Base-by-base conservation (phyloP, 2,888 invertebrate genomes). In the Lydus trimaculatus region DNA sequence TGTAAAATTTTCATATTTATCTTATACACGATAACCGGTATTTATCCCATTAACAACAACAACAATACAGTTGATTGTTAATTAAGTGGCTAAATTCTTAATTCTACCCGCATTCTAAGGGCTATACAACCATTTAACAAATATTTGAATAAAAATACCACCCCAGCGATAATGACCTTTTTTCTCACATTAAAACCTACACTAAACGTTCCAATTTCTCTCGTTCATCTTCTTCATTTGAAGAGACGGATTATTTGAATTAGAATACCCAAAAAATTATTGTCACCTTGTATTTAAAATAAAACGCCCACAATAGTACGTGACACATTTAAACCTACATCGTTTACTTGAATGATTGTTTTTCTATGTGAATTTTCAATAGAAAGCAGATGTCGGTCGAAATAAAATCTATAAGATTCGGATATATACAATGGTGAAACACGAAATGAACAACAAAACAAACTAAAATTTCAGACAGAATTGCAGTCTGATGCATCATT, bases 231-330 rank as follows among this genome's bases (percentile, higher is more conserved):
- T n/a, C n/a, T n/a, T n/a, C n/a, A n/a, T n/a, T n/a, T n/a, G n/a
- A n/a, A n/a, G n/a, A n/a, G n/a, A n/a, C n/a, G n/a, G n/a, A n/a
- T 64, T 68, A 66, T 68, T 74, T 69, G 71, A 58, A 60, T 67
- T 63, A 64, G 69, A 72, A 72, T 69, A 69, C 65, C 63, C n/a
- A n/a, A 61, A 73, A 75, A 73, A 73, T 73, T 73, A 74, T 73
- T 72, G 77, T 74, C 77, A 75, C 75, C 76, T 76, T 75, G 73
- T 72, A 66, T 64, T 66, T 68, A 62, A 66, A 71, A 65, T 43
- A 39, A n/a, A 43, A 63, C 75, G 68, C 77, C 77, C 70, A 76
- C 76, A 43, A 13, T 17, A 39, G 64, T 64, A 28, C 28, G 11
- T 75, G 75, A 74, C 75, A 73, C 67, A 72, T 72, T 66, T 25